Evolutionary conservation across 2,113 vertebrate species (phyloP).

Genomic region (Chaetura pelagica): DNA sequence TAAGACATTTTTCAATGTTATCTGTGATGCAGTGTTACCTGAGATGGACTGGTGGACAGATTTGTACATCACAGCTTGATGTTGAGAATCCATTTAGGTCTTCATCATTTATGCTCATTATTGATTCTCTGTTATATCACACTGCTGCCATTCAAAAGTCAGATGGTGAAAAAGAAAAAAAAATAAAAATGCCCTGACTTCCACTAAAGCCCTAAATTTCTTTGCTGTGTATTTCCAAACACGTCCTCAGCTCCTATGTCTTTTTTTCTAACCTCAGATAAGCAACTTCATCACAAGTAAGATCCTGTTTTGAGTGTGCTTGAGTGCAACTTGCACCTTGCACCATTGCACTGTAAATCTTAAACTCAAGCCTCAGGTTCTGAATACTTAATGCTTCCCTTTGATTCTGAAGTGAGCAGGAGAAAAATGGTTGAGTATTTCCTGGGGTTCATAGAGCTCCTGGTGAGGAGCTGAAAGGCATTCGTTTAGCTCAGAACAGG

Average conservation of each 20-base stretch:
- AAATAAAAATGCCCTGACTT: background rate
- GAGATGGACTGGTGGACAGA: background rate
- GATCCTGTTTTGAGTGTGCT: background rate
- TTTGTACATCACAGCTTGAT: background rate
- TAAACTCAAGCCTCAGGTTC: background rate
- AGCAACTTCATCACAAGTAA: background rate
- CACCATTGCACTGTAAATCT: rapidly evolving
- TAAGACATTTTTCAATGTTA: background rate
- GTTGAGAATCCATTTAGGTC: background rate
- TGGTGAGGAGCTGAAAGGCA: background rate
- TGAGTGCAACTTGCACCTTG: background rate
- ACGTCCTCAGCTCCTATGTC: background rate
- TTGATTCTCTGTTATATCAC: background rate
- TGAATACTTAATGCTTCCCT: background rate
- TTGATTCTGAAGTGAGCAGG: background rate
- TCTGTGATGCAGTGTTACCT: background rate
- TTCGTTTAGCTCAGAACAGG: background rate
- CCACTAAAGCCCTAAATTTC: background rate
- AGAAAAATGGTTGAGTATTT: background rate
- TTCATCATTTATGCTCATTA: background rate
- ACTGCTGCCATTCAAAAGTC: background rate
- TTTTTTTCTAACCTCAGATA: background rate
- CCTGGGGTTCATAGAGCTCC: background rate
- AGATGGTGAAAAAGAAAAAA: background rate
- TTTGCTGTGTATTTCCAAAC: background rate